Percentiles rank a stretch among this genome's conserved stretches.
Conservation (phyloP, 2,888 invertebrate species). For the Trissoscelio sp. region DNA sequence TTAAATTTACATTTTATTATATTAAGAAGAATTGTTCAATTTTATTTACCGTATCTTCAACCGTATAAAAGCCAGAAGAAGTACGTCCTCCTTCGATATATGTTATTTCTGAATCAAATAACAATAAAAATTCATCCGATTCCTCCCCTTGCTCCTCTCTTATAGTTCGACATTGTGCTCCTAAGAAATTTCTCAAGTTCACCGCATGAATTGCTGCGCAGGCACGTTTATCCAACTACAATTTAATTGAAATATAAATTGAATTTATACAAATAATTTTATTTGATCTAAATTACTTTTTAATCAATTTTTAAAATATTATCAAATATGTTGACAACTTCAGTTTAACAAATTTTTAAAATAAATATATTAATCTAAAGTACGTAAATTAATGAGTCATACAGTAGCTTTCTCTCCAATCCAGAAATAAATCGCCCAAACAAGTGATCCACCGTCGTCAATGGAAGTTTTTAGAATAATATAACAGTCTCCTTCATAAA, state of each 20-base stretch:
- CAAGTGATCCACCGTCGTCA: conserved; percentile 92
- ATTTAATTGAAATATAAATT: conserved; percentile 17
- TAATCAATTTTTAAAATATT: conserved; percentile 8
- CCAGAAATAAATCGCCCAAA: conserved; percentile 99
- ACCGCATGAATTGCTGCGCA: conserved; percentile 99
- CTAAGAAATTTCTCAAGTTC: conserved; percentile 97
- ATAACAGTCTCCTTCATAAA: conserved; percentile 99
- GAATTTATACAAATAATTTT: neutral
- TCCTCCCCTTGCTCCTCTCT: conserved; percentile 99
- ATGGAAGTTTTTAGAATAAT: conserved; percentile 95
- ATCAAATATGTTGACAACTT: no score
- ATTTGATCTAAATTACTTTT: no score
- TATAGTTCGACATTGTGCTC: conserved; percentile 96
- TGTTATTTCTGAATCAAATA: conserved; percentile 95
- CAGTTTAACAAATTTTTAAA: no score
- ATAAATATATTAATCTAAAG: no score
- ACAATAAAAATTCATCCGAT: conserved; percentile 95
- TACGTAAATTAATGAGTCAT: conserved; percentile 82
- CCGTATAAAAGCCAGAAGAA: conserved; percentile 97
- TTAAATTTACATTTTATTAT: neutral
- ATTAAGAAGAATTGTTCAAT: neutral
- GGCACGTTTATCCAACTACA: conserved; percentile 95
- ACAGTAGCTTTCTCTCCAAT: conserved; percentile 98
- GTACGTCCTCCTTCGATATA: conserved; percentile 99
- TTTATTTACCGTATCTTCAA: conserved; percentile 91